Evolutionary conservation across 2,797 vertebrate genomes (phyloP), one percentile per base, ranked within the genome.

Genomic region (Cottoperca gobio): DNA sequence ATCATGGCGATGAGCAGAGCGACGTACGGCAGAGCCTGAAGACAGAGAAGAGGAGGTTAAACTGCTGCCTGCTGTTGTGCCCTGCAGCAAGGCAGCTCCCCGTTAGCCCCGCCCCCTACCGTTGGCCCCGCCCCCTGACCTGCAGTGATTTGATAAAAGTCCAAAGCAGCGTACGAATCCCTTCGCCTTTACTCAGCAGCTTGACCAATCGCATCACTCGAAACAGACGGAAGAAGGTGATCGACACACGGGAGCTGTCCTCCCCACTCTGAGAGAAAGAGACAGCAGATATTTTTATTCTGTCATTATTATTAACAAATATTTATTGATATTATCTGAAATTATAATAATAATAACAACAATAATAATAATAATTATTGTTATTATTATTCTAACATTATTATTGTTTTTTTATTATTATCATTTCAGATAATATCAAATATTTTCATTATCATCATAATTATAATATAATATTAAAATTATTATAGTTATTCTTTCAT

Each of bases 191-290:
- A 90, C 97, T 99, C 80, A 99, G 96, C 79, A 99, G 95, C 92
- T 99, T 99, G 91, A 99, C 98, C 93, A 99, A 83, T 84, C 98
- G 95, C 98, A 99, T 99, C 76, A 99, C 98, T 81, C 98, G 96
- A 93, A 99, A 99, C 58, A 99, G 96, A 83, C 97, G 97, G 91
- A 99, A 99, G 92, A 99, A 99, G 19, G 98, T 99, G 94, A 99
- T 99, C 74, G 97, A 99, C 87, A 99, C 98, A 54, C 97, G 96
- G 86, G 97, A 97, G 75, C 95, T 97, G 93, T 99, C 98, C 84
- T 99, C 98, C 6, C 89, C 91, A 4, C 92, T 93, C 93, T 94
- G 76, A 63, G 12, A n/a, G n/a, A 2, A n/a, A 21, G 19, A 46
- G 39, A 16, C n/a, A n/a, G n/a, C n/a, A n/a, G n/a, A n/a, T n/a